These are phyloP conservation scores for Pristionchus fissidentatus DNA, from an alignment of 2,888 invertebrate genomes.

Conservation along the genomic window DNA sequence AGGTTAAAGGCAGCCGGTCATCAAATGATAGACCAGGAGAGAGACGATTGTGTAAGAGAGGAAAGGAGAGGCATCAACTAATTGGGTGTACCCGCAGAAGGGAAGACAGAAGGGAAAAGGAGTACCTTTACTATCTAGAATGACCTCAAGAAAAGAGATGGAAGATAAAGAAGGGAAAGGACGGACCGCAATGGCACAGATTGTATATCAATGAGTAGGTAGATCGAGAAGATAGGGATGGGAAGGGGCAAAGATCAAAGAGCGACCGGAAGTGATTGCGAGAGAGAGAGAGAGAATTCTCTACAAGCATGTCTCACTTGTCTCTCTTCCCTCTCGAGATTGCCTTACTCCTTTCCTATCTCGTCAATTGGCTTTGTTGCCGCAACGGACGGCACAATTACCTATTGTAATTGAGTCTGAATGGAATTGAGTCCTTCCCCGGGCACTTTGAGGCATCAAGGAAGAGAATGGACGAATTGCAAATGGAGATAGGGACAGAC, in stretches of 20 bases:
- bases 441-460: conserved; percentile 39
- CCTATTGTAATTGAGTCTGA: conserved; percentile 67
- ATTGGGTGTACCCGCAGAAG: conserved; percentile 34
- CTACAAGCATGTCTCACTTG: background rate
- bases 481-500: conserved; percentile 2
- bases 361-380: conserved; percentile 65
- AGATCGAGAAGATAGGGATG: background rate
- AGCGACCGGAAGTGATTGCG: background rate
- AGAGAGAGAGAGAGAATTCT: background rate
- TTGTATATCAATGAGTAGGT: conserved; percentile 7
- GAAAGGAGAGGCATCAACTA: conserved; percentile 39
- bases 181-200: conserved; percentile 32
- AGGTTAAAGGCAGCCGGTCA: conserved; percentile 44
- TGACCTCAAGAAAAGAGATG: conserved; percentile 2
- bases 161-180: conserved; percentile 1
- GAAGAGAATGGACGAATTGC: conserved; percentile 19
- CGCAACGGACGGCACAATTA: conserved; percentile 57
- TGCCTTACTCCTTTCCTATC: conserved; percentile 47
- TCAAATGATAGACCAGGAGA: conserved; percentile 41
- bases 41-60: conserved; percentile 41
- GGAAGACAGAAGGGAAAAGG: conserved; percentile 13
- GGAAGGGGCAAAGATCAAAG: conserved; percentile 4
- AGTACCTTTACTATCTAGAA: conserved; percentile 41
- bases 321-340: conserved; percentile 28
- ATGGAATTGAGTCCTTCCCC: conserved; percentile 47